Percentiles rank a stretch among this genome's conserved stretches.
These are phyloP conservation scores for Timandra comae DNA, from an alignment of 2,888 invertebrate genomes.

Conservation along the genomic window DNA sequence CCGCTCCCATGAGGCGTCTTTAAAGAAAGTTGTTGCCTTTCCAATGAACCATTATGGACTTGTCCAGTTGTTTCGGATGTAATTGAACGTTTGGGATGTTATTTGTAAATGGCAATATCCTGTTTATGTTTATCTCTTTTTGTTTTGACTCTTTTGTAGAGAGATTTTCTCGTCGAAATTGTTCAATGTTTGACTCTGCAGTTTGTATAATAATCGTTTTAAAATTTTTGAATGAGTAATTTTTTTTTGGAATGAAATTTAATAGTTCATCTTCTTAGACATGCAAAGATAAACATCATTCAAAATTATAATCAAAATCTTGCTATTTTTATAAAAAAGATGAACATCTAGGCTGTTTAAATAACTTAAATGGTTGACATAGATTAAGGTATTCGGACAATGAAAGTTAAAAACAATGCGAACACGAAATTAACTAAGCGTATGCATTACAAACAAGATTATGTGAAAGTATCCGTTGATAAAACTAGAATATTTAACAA, in stretches of 20 bases:
- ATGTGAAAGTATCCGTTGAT: constrained; percentile 18
- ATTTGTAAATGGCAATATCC: background rate
- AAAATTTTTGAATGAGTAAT: too few relatives aligned
- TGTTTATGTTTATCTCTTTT: too few relatives aligned
- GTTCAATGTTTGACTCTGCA: too few relatives aligned
- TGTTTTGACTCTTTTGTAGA: too few relatives aligned
- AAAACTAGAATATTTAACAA: constrained; percentile 10
- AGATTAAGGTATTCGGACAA: constrained; percentile 7
- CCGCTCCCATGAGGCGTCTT: constrained; percentile 38
- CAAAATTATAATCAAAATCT: too few relatives aligned
- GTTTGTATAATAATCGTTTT: too few relatives aligned
- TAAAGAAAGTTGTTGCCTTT: constrained; percentile 58
- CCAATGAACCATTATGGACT: constrained; percentile 38
- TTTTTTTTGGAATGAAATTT: too few relatives aligned
- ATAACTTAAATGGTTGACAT: constrained; percentile 4
- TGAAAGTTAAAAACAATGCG: constrained; percentile 16
- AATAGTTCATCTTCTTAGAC: too few relatives aligned
- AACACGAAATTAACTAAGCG: constrained; percentile 4
- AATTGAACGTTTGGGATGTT: background rate
- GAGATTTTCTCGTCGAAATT: too few relatives aligned
- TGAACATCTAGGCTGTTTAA: constrained; percentile 5
- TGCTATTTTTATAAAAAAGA: background rate
- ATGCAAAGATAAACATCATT: too few relatives aligned
- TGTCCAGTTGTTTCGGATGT: constrained; percentile 16
- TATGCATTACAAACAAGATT: constrained; percentile 16